These are phyloP conservation scores for Epinotia ramella DNA, from an alignment of 2,888 invertebrate genomes.

Conservation along the genomic window DNA sequence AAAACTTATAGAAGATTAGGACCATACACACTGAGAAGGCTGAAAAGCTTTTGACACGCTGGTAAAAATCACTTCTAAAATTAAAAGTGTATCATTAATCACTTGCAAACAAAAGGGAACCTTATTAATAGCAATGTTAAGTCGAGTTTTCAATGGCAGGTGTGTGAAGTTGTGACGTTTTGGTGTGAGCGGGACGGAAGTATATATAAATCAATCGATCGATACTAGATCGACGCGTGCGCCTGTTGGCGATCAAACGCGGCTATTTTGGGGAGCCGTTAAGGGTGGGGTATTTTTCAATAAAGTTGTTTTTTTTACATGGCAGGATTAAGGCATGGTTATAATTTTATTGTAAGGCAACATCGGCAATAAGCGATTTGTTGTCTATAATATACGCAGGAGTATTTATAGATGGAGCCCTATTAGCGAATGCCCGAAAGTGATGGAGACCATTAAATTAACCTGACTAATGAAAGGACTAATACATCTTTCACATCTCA, in stretches of 20 bases:
- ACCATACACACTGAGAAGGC: neutral
- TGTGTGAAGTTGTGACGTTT: constrained; percentile 32
- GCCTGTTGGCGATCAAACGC: constrained; percentile 48
- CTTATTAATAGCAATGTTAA: neutral
- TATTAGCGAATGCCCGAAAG: too few species aligned
- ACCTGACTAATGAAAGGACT: too few species aligned
- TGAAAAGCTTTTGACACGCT: constrained; percentile 44
- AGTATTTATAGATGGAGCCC: too few species aligned
- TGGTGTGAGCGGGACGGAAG: constrained; percentile 53
- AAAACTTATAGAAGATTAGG: neutral
- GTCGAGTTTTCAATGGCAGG: constrained; percentile 32
- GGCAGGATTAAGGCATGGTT: too few species aligned
- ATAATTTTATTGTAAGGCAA: too few species aligned
- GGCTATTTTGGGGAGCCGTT: constrained; percentile 46
- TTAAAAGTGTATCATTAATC: constrained; percentile 4
- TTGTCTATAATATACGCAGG: too few species aligned
- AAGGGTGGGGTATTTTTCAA: constrained; percentile 37
- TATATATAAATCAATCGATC: constrained; percentile 80
- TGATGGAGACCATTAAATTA: too few species aligned
- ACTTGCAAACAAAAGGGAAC: constrained; percentile 35
- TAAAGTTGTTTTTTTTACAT: neutral
- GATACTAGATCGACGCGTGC: constrained; percentile 54
- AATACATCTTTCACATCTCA: too few species aligned
- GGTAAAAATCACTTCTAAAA: constrained; percentile 22
- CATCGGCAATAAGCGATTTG: too few species aligned